These are phyloP conservation scores for Subanguina moxae DNA, from an alignment of 1,140 invertebrate species.

Conservation along the genomic window DNA sequence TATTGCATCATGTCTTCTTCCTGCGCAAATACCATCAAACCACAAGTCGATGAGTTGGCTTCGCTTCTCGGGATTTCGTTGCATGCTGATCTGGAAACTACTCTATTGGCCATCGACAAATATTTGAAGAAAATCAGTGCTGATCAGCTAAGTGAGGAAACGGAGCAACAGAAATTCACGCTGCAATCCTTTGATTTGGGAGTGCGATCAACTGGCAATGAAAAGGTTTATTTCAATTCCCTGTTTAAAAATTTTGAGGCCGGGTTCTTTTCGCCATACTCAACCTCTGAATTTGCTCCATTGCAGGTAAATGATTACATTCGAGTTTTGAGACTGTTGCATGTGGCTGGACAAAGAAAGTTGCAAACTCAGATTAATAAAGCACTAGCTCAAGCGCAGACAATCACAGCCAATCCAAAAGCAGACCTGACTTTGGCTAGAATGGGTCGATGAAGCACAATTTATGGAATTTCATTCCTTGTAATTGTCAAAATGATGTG, in stretches of 20 bases:
- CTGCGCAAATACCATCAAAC: too few species aligned
- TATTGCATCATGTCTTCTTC: too few species aligned
- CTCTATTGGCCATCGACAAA: conserved; percentile 21
- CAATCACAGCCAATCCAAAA: conserved; percentile 90
- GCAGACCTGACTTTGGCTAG: conserved; percentile 88
- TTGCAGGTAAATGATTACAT: conserved; percentile 30
- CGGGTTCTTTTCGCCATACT: too few species aligned
- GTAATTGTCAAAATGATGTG: too few species aligned
- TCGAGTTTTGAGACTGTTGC: conserved; percentile 33
- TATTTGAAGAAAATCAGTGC: conserved; percentile 8
- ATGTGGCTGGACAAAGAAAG: conserved; percentile 66
- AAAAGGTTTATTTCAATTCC: not conserved
- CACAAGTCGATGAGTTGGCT: conserved; percentile 11
- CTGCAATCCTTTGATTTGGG: not conserved
- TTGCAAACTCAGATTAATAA: conserved; percentile 91
- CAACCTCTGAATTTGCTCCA: too few species aligned
- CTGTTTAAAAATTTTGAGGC: too few species aligned
- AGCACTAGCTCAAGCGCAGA: conserved; percentile 83
- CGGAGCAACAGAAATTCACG: conserved; percentile 4
- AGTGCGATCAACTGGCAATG: not conserved
- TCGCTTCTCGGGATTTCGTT: conserved; percentile 6
- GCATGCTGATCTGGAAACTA: conserved; percentile 23
- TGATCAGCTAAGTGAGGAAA: not conserved
- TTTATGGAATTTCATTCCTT: too few species aligned
- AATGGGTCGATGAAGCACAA: conserved; percentile 68